Evolutionary conservation across 1,140 invertebrate species (phyloP).

Genomic region (Liolophura sinensis): DNA sequence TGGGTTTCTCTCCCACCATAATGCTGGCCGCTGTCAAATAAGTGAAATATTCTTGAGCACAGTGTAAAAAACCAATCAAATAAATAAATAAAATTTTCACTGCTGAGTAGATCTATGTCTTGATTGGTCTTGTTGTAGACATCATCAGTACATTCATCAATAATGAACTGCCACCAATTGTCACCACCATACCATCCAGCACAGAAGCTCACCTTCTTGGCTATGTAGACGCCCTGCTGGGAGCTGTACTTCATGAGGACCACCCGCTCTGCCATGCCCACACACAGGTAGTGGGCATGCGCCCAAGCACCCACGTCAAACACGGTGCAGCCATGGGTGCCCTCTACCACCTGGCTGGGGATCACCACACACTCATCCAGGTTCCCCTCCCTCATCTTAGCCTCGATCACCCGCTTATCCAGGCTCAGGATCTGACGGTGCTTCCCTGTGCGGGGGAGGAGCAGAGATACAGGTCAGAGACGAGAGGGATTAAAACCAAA

Average conservation of each 20-base stretch:
- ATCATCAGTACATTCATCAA: too few relatives aligned
- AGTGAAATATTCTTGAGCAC: too few relatives aligned
- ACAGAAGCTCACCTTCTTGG: constrained; percentile 45
- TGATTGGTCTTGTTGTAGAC: too few relatives aligned
- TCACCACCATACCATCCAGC: not conserved
- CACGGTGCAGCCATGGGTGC: constrained; percentile 67
- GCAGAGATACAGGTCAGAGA: constrained; percentile 8
- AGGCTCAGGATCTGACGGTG: constrained; percentile 69
- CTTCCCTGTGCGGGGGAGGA: constrained; percentile 59
- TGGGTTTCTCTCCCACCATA: too few relatives aligned
- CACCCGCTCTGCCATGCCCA: constrained; percentile 70
- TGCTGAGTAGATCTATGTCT: too few relatives aligned
- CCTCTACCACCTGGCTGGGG: constrained; percentile 59
- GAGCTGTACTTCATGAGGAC: constrained; percentile 55
- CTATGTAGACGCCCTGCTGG: constrained; percentile 43
- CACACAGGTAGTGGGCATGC: constrained; percentile 61
- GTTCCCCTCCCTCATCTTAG: constrained; percentile 62
- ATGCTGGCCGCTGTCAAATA: too few relatives aligned
- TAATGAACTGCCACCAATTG: too few relatives aligned
- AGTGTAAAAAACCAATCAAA: too few relatives aligned
- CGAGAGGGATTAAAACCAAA: not conserved
- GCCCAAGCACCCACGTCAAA: constrained; percentile 61
- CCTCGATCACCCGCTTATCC: constrained; percentile 68
- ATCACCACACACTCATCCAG: constrained; percentile 62
- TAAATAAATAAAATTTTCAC: too few relatives aligned